Base-by-base conservation (phyloP, 2,888 invertebrate genomes). In the Netelia inedita region DNA sequence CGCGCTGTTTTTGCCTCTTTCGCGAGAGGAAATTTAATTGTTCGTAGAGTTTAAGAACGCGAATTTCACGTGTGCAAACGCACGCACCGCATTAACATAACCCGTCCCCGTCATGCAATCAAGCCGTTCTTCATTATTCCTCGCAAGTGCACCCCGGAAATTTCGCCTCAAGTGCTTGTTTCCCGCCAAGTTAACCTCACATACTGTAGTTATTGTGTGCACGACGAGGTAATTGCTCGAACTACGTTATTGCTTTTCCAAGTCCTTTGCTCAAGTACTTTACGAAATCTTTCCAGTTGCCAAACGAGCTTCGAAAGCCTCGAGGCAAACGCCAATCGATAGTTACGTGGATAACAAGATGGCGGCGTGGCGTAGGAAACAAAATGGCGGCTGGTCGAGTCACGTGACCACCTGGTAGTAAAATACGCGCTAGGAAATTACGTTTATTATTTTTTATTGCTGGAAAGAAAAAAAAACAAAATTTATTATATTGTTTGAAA, bases 51-150 rank as follows among this genome's bases (percentile, higher is more conserved):
- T 65, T 55, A 14, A 55, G 57, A 82, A 71, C 28, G 71, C 84
- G 35, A 76, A 83, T 80, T 80, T 76, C 81, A 72, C 46, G 71
- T 81, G 84, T 82, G 80, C 74, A 76, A 76, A 83, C 68, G 55
- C 71, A 53, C 82, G 85, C 87, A 81, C 82, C 85, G 86, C 86
- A 88, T 90, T 90, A 89, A 85, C 90, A 90, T 90, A 89, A 89
- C 88, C 86, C 85, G 85, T 85, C 84, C 88, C 43, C 86, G 87
- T 89, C 87, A 63, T 86, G 88, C 89, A 89, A 90, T 90, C 88
- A 90, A 89, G 88, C 87, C 82, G 85, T 87, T 83, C 85, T 87
- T 82, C 71, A 87, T 89, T 88, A 87, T 87, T 84, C 79, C 63
- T 46, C 57, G 50, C 80, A 57, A 82, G 80, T 65, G 43, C 82